phyloP scores from a whole-genome alignment of 2,888 invertebrate genomes.

The Drosophila neonasuta region DNA sequence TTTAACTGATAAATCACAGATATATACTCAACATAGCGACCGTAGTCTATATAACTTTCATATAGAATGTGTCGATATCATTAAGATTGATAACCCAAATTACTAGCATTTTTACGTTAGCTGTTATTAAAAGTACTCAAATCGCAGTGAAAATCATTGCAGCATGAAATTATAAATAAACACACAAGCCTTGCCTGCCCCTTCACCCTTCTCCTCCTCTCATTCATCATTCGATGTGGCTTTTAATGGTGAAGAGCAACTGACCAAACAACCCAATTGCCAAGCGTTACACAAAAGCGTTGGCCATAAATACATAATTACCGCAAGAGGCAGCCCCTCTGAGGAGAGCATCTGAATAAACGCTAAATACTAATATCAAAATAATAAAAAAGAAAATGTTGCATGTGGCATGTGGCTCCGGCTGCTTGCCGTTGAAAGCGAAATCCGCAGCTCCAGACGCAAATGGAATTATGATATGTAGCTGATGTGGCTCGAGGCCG shows the following conservation, averaged over 20 bases:
- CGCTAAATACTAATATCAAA: conserved; percentile 18
- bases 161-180: conserved; percentile 67
- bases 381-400: conserved; percentile 59
- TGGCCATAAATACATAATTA: conserved; percentile 76
- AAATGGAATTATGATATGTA: conserved; percentile 35
- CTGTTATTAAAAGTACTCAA: conserved; percentile 28
- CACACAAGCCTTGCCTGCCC: conserved; percentile 2
- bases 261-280: conserved; percentile 80
- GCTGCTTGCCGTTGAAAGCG: conserved; percentile 50
- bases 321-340: conserved; percentile 40
- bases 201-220: background rate
- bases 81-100: conserved; percentile 58
- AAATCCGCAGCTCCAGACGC: conserved; percentile 43
- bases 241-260: conserved; percentile 47
- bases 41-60: background rate
- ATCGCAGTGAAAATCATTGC: conserved; percentile 55
- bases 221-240: background rate
- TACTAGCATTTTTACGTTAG: conserved; percentile 21
- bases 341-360: conserved; percentile 40
- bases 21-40: no score
- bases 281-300: conserved; percentile 69
- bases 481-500: conserved; percentile 21
- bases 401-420: conserved; percentile 52
- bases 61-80: conserved; percentile 33
- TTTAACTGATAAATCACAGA: no score